These are phyloP conservation scores for Melanostigma gelatinosum DNA, from an alignment of 2,113 vertebrate genomes.

Conservation along the genomic window DNA sequence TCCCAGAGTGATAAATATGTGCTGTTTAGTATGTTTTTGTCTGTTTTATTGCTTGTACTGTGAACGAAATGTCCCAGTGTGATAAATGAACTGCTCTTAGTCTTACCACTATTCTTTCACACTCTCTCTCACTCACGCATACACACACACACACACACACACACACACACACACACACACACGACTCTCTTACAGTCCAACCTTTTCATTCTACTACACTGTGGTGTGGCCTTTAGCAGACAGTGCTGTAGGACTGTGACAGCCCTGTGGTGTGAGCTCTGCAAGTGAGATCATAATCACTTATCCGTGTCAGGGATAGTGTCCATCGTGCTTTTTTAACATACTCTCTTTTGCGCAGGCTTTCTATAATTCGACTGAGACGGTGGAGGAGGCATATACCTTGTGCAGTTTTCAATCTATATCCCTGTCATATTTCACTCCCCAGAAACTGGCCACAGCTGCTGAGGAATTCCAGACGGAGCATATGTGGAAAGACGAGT, in stretches of 20 bases:
- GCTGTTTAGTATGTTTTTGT: neutral
- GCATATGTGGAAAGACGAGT: constrained; percentile 93
- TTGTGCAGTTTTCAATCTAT: constrained; percentile 31
- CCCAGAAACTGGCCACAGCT: constrained; percentile 91
- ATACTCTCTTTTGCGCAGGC: constrained; percentile 27
- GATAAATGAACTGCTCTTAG: neutral
- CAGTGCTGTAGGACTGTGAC: constrained; percentile 44
- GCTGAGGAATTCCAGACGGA: constrained; percentile 92
- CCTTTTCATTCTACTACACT: constrained; percentile 59
- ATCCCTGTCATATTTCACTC: constrained; percentile 66
- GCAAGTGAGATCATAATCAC: constrained; percentile 36
- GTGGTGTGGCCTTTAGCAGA: constrained; percentile 49
- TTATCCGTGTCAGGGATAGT: constrained; percentile 21
- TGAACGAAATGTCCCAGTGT: neutral
- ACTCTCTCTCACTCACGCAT: constrained; percentile 1
- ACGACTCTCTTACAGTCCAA: constrained; percentile 24
- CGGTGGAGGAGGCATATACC: constrained; percentile 23
- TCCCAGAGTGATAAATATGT: neutral
- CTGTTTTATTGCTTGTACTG: constrained; percentile 6
- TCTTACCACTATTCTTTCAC: constrained; percentile 2
- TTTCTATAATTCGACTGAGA: constrained; percentile 49
- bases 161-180: constrained; percentile 21
- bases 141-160: constrained; percentile 21
- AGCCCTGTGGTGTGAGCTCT: constrained; percentile 42
- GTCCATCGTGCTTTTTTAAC: constrained; percentile 23